Evolutionary conservation across 2,888 invertebrate genomes (phyloP), one percentile per base, ranked within the genome.

Genomic region (Ptilodon capucinus): DNA sequence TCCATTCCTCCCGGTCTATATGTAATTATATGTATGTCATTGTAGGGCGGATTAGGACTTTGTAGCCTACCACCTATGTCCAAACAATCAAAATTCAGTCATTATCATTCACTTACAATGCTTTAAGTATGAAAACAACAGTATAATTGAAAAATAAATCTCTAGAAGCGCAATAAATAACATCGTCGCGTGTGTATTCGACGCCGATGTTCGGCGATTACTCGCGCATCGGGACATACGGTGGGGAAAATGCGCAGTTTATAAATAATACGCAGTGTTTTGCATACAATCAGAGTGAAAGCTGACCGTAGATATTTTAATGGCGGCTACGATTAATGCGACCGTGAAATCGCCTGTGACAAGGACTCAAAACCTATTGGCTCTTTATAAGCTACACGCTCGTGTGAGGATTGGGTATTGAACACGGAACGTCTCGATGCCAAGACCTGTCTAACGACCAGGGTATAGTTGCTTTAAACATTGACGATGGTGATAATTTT

Each of bases 251-350:
- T 53, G 48, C 51, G 42, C 51, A 44, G 48, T 54, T 53, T 49
- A 64, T 61, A 64, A 64, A 57, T 55, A 46, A 51, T 42, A 19
- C 51, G 39, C n/a, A 19, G 39, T 39, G 21, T 18, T 39, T 39
- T 83, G 90, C 87, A 87, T 89, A 89, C 89, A 90, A 90, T 87
- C 82, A 81, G 59, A 71, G 87, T 75, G 88, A 90, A 90, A 90
- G 88, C 57, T 60, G 60, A 63, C 74, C 74, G 81, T 81, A 84
- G 87, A 87, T 86, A 86, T 85, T 88, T 84, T 89, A 89, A 89
- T 89, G 83, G 75, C 68, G 70, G 67, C 64, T 63, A 60, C 70
- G 64, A 74, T 74, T 81, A 82, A 80, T 81, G 74, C 74, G 67
- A 62, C 75, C 76, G 79, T 77, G 81, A 81, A 84, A 86, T 79